Base-by-base conservation (phyloP, 2,888 invertebrate genomes). In the Biston stratarius region DNA sequence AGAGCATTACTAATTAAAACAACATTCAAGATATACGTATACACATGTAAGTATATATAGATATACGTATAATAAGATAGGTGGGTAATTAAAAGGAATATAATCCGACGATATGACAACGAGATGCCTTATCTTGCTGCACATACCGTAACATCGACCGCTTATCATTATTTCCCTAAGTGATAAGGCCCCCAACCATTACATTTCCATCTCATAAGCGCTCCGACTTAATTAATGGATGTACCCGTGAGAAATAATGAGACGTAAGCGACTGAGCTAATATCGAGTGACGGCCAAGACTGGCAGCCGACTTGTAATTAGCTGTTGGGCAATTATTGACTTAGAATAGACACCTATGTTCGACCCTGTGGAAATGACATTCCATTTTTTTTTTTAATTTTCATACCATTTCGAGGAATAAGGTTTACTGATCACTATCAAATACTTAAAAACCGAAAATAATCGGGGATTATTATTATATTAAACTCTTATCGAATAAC, bases 291-390 rank as follows among this genome's bases (percentile, higher is more conserved):
- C 68, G 69, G 62, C 64, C 64, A 57, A 59, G 42, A 68, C 67
- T 52, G 48, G 55, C 49, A 40, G 64, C 70, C 55, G 69, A 73
- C 69, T 75, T 71, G 73, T 74, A 75, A 78, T 75, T 75, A 78
- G 71, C 59, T 63, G 61, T 64, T 64, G 66, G 63, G 64, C 68
- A 61, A 61, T 63, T 69, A 62, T 68, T 71, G 63, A 71, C 64
- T 64, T 53, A 62, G n/a, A 65, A 61, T 62, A 57, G 64, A 57
- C 64, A 64, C 62, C 65, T 64, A 38, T 47, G 59, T 55, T 61
- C 49, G 49, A 59, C 40, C n/a, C 48, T 42, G 48, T 24, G 42
- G 64, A 34, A 47, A 55, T 58, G 36, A 7, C 36, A 6, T 36
- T 6, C 36, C 36, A 36, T 6, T 5, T 7, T 36, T 36, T n/a